Conservation (phyloP, 2,797 vertebrate genomes). For the Neosilurus mollespiculum region DNA sequence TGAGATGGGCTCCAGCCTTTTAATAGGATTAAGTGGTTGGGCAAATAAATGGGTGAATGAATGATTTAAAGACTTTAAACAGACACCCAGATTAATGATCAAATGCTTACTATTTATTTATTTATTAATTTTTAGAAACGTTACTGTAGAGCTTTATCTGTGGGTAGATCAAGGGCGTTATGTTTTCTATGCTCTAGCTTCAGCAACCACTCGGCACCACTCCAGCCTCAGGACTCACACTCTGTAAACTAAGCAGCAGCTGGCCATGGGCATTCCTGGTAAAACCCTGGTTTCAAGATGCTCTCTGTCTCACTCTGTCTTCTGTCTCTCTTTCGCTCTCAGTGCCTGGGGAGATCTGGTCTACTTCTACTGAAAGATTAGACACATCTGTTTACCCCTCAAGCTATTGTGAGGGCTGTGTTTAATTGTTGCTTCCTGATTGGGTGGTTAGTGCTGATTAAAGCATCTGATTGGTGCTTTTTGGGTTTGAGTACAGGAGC, state of each 20-base stretch:
- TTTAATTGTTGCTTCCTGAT: constrained; percentile 44
- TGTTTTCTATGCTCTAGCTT: constrained; percentile 37
- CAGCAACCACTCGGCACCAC: constrained; percentile 38
- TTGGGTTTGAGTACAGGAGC: constrained; percentile 2
- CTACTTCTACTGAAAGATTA: constrained; percentile 55
- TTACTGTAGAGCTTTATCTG: not conserved
- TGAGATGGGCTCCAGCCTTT: no score
- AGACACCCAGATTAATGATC: not conserved
- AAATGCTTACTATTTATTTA: not conserved
- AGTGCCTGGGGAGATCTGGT: constrained; percentile 52
- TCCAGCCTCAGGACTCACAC: constrained; percentile 38
- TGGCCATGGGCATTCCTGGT: constrained; percentile 63
- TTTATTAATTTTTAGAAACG: not conserved
- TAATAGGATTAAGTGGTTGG: no score
- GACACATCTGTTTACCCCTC: constrained; percentile 52
- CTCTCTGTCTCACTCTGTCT: constrained; percentile 32
- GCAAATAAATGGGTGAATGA: no score
- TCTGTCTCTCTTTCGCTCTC: constrained; percentile 39
- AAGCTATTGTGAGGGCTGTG: constrained; percentile 41
- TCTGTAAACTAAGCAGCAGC: constrained; percentile 66
- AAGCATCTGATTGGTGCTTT: constrained; percentile 33
- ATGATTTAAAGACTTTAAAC: not conserved
- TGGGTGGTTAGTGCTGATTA: constrained; percentile 36
- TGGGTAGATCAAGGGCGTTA: constrained; percentile 6
- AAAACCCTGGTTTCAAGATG: constrained; percentile 66